Evolutionary conservation across 2,888 invertebrate genomes (phyloP).

Genomic region (Clunio marinus): DNA sequence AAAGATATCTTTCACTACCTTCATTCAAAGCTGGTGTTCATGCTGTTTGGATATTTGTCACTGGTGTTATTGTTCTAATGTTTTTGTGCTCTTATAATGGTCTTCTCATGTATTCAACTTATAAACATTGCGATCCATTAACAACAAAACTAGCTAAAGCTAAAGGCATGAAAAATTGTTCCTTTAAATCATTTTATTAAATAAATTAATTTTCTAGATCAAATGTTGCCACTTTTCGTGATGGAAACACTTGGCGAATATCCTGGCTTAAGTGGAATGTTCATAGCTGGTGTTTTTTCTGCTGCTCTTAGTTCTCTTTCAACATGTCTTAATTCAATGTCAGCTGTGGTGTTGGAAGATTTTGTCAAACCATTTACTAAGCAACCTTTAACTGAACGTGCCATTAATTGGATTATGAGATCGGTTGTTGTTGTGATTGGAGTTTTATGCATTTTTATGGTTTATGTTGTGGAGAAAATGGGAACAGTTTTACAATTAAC

Average conservation of each 20-base stretch:
- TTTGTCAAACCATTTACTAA: conserved; percentile 62
- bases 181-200: not conserved
- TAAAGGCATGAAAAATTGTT: conserved; percentile 15
- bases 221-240: conserved; percentile 77
- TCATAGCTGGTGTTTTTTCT: conserved; percentile 86
- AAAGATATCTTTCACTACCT: conserved; percentile 74
- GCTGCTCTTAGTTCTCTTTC: conserved; percentile 79
- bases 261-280: conserved; percentile 80
- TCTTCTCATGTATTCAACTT: conserved; percentile 61
- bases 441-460: conserved; percentile 61
- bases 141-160: conserved; percentile 53
- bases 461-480: conserved; percentile 70
- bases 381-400: conserved; percentile 54
- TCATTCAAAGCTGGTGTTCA: conserved; percentile 59
- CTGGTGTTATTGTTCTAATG: conserved; percentile 55
- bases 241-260: conserved; percentile 73
- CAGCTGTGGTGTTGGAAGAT: conserved; percentile 71
- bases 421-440: conserved; percentile 67
- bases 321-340: conserved; percentile 72
- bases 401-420: conserved; percentile 62
- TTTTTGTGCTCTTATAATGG: conserved; percentile 59
- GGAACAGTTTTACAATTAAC: conserved; percentile 67
- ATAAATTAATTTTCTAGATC: conserved; percentile 53
- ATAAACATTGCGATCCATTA: conserved; percentile 61
- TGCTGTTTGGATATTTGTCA: conserved; percentile 57